A percentile compares a stretch with the other conserved stretches of the same genome.
These are phyloP conservation scores for Paramormyrops hopkinsi DNA, from an alignment of 2,797 vertebrate species.

Conservation along the genomic window DNA sequence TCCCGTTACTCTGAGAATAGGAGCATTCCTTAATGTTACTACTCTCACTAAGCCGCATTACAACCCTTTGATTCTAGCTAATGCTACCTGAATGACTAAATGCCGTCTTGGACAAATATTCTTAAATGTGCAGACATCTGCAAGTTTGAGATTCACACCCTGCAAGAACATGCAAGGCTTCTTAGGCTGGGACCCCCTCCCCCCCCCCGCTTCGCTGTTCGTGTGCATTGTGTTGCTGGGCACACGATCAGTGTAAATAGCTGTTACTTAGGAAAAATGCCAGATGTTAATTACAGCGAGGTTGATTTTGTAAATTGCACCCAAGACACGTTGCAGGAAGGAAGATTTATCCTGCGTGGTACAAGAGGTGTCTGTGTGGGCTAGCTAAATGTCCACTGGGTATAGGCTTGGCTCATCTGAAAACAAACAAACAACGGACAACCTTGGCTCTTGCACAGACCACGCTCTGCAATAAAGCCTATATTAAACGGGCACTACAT, in stretches of 20 bases:
- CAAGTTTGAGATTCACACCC: background rate
- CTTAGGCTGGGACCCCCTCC: slow-evolving; percentile 21
- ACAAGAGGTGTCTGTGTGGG: slow-evolving; percentile 47
- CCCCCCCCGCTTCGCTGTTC: slow-evolving; percentile 31
- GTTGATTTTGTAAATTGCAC: slow-evolving; percentile 60
- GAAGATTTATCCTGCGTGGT: slow-evolving; percentile 49
- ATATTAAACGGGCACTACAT: slow-evolving; percentile 4
- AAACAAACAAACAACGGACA: slow-evolving; percentile 47
- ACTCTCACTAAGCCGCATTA: slow-evolving; percentile 16
- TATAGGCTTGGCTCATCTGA: slow-evolving; percentile 45
- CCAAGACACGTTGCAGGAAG: slow-evolving; percentile 52
- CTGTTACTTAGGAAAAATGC: slow-evolving; percentile 51
- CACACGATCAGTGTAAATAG: slow-evolving; percentile 46
- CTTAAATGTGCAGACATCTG: background rate
- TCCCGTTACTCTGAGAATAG: background rate
- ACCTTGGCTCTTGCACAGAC: slow-evolving; percentile 37
- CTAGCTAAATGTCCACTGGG: slow-evolving; percentile 44
- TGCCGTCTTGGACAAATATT: background rate
- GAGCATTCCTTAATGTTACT: slow-evolving; percentile 21
- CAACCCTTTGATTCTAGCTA: slow-evolving; percentile 24
- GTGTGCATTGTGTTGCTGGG: slow-evolving; percentile 36
- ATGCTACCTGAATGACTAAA: slow-evolving; percentile 5
- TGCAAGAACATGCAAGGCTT: slow-evolving; percentile 24
- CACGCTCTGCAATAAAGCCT: slow-evolving; percentile 27
- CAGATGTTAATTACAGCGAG: slow-evolving; percentile 58